Conservation (phyloP, 2,888 invertebrate genomes). For the Luffia ferchaultella region DNA sequence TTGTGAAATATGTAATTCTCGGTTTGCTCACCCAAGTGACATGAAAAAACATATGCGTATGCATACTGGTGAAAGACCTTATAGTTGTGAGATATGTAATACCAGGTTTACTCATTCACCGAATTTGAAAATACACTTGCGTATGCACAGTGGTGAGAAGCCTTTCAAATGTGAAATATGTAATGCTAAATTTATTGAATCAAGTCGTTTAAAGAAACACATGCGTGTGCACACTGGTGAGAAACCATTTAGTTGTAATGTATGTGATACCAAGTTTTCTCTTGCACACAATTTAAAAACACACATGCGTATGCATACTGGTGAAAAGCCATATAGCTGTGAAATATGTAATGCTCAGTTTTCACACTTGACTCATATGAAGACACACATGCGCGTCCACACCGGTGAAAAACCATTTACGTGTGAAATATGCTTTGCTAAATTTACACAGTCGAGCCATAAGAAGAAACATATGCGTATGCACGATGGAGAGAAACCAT, state of each 20-base stretch:
- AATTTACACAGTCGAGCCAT: constrained; percentile 3
- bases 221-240: not conserved
- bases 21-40: not conserved
- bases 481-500: constrained; percentile 8
- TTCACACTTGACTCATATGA: not conserved
- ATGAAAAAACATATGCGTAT: not conserved
- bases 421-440: constrained; percentile 3
- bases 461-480: constrained; percentile 7
- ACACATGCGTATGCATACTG: not conserved
- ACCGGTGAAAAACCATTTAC: constrained; percentile 8
- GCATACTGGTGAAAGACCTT: not conserved
- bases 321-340: not conserved
- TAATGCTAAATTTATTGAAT: not conserved
- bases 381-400: constrained; percentile 4
- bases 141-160: not conserved
- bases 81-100: not conserved
- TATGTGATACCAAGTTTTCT: not conserved
- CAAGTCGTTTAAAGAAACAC: not conserved
- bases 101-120: not conserved
- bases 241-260: not conserved
- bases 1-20: not conserved
- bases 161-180: not conserved
- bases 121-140: not conserved
- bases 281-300: not conserved
- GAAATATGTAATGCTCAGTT: not conserved